Conservation (phyloP, 2,113 vertebrate species). For the Colistium nudipinnis region DNA sequence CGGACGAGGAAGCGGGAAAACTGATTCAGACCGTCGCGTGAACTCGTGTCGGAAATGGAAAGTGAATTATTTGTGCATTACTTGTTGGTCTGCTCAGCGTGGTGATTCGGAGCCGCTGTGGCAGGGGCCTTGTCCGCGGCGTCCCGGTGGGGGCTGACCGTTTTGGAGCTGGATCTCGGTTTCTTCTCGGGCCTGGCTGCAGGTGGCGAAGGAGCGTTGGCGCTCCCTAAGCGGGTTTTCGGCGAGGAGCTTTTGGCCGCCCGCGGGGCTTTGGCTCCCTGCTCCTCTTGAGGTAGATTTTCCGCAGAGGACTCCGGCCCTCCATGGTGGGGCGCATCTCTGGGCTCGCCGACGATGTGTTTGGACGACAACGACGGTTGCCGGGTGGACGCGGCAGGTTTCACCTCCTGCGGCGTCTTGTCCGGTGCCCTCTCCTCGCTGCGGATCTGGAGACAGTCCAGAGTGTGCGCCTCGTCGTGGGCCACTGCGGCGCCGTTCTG, state of each 20-base stretch:
- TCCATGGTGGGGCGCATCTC: conserved; percentile 49
- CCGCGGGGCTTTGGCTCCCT: conserved; percentile 65
- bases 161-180: conserved; percentile 75
- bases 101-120: conserved; percentile 63
- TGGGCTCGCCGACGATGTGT: conserved; percentile 52
- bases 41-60: not conserved
- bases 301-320: conserved; percentile 65
- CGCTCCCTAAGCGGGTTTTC: conserved; percentile 68
- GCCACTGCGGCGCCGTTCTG: conserved; percentile 62
- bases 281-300: conserved; percentile 83
- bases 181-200: conserved; percentile 79
- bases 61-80: conserved; percentile 36
- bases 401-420: conserved; percentile 65
- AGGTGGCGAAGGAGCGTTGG: conserved; percentile 68
- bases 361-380: conserved; percentile 62
- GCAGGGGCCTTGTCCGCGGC: conserved; percentile 62
- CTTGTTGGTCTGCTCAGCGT: conserved; percentile 80
- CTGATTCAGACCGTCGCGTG: not conserved
- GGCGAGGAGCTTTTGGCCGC: conserved; percentile 77
- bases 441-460: conserved; percentile 82
- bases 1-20: not conserved
- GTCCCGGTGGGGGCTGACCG: conserved; percentile 73
- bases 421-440: conserved; percentile 70
- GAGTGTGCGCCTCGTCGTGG: conserved; percentile 74
- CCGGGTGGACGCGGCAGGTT: conserved; percentile 57